Evolutionary conservation across 2,797 vertebrate genomes (phyloP), one percentile per base, ranked within the genome.

Genomic region (Centroberyx gerrardi): DNA sequence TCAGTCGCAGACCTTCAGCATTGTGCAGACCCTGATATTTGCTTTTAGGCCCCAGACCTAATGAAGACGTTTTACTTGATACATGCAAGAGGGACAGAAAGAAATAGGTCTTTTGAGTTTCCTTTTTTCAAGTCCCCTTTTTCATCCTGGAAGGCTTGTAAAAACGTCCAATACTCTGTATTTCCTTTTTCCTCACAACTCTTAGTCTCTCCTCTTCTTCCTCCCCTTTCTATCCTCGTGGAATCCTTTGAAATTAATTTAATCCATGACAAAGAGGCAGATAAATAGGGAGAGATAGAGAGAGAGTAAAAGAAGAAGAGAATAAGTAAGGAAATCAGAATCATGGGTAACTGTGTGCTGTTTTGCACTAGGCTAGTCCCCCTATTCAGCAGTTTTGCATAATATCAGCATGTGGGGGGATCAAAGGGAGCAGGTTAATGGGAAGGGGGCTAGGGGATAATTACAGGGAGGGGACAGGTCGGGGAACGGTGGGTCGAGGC

Each of bases 1-100:
- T 98, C 97, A 98, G 92, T 89, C 68, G 72, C 86, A 96, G 97
- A 98, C 97, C 96, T 97, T 98, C 94, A 93, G 94, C 95, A 95
- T 96, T 96, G 96, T 95, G 91, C 94, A 95, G 94, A 91, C 92
- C 92, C 94, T 97, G 95, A 92, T 96, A 96, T 97, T 97, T 98
- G 96, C 95, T 96, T 96, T 95, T 92, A 95, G 95, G 94, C 94
- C 95, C 95, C 95, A 86, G 90, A 94, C 93, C 93, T 97, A 96
- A 96, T 97, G 96, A 96, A 97, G 96, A 96, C 91, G 89, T 95
- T 97, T 97, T 94, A 94, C 89, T 95, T 80, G 90, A 96, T 97
- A 95, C 94, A 94, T 93, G 88, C 92, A 94, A 62, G 85, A 91
- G 89, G 87, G 93, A 94, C 94, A 94, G 95, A 93, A 94, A 95